Base-by-base conservation (phyloP, 2,888 invertebrate species). In the Dinocampus coccinellae region DNA sequence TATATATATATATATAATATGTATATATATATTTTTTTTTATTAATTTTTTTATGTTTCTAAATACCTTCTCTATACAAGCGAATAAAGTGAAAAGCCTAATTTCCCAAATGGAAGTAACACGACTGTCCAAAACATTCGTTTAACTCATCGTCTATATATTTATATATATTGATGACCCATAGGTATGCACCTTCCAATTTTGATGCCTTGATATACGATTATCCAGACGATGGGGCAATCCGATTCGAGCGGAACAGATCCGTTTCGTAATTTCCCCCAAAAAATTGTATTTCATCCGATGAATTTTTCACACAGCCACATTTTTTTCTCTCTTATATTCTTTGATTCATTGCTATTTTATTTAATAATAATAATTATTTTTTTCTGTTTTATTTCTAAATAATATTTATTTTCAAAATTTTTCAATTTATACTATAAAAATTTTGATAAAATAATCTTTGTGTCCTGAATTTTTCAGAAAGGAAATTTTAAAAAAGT, bases 201-300 rank as follows among this genome's bases (percentile, higher is more conserved):
- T 67, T 53, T 20, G 13, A 55, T 47, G 52, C 52, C 33, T 61
- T 52, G 62, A 62, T 47, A 72, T 72, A 33, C 57, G 63, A 72
- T 72, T 72, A 72, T 72, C 61, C 62, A 34, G 57, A 68, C 42
- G 58, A 62, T 66, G 52, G 29, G 62, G 60, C 62, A 57, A 62
- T 57, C 62, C 47, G 42, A 72, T 63, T 29, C 67, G n/a, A 72
- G 22, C 72, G 72, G 72, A 72, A 72, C 29, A 58, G 67, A 62
- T 72, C 67, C 63, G 72, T 72, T 72, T 72, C 72, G 72, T 68
- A 72, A 72, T 72, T 72, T 72, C 72, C 72, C 47, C 33, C 57
- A 67, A 67, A 72, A n/a, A 72, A 72, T 72, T 68, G 72, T 67
- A 63, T 72, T 63, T 53, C 72, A 72, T 57, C 63, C 36, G 39